Evolutionary conservation across 2,888 invertebrate species (phyloP).

Genomic region (Caenorhabditis wallacei): DNA sequence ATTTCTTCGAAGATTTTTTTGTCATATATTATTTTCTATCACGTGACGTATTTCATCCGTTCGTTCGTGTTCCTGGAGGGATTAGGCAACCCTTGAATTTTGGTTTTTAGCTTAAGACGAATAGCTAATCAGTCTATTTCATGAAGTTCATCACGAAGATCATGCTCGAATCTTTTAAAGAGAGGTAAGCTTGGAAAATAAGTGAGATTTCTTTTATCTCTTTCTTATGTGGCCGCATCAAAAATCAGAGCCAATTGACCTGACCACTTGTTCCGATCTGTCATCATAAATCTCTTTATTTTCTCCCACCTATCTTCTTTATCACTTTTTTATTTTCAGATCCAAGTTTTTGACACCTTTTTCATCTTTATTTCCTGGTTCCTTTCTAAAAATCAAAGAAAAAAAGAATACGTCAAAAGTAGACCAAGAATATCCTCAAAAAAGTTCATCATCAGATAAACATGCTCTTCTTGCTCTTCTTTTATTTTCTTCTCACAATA

Average conservation of each 20-base stretch:
- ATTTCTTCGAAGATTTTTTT: background rate
- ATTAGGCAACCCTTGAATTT: constrained; percentile 23
- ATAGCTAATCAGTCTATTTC: constrained; percentile 15
- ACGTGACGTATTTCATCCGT: background rate
- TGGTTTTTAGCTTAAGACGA: background rate
- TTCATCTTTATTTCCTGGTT: background rate
- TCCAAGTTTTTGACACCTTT: no score
- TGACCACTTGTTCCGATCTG: constrained; percentile 24
- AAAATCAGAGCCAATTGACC: constrained; percentile 29
- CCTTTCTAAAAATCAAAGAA: background rate
- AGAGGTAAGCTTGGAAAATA: no score
- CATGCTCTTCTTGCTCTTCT: no score
- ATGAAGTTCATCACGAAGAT: constrained; percentile 7
- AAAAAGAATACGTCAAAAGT: constrained; percentile 13
- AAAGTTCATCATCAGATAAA: constrained; percentile 16
- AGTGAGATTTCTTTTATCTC: background rate
- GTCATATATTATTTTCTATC: background rate
- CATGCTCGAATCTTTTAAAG: no score
- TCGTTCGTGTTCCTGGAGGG: background rate
- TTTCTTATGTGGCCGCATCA: no score
- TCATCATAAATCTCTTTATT: background rate
- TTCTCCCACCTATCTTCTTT: no score
- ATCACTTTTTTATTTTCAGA: no score
- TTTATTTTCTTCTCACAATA: background rate
- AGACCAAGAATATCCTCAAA: no score